These are phyloP conservation scores for Nymphalis io DNA, from an alignment of 1,140 invertebrate species.

Conservation along the genomic window DNA sequence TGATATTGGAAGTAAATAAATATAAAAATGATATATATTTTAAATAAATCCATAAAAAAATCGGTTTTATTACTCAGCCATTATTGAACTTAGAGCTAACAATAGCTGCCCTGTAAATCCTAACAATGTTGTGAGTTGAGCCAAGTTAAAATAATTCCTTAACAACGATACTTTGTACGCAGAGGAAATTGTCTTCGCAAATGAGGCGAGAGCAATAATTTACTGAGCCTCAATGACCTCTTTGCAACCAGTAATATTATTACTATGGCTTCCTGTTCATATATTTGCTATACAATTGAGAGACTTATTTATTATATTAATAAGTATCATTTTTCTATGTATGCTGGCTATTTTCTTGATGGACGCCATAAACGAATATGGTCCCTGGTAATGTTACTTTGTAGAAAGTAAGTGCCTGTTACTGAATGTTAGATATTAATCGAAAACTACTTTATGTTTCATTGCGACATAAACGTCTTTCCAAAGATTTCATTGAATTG, in stretches of 20 bases:
- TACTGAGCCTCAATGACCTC: slow-evolving; percentile 62
- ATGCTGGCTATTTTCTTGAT: slow-evolving; percentile 14
- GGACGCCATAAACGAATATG: slow-evolving; percentile 26
- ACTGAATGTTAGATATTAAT: background rate
- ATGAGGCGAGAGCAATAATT: slow-evolving; percentile 63
- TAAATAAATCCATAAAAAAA: too few species aligned
- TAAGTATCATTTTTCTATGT: slow-evolving; percentile 15
- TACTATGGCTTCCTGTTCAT: slow-evolving; percentile 50
- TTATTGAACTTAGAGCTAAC: slow-evolving; percentile 3
- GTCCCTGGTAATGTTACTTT: slow-evolving; percentile 24
- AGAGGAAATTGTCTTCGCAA: slow-evolving; percentile 68
- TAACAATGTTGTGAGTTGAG: slow-evolving; percentile 29
- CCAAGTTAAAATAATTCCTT: slow-evolving; percentile 31
- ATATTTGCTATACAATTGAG: slow-evolving; percentile 19
- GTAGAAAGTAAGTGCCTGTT: slow-evolving; percentile 25
- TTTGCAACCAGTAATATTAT: slow-evolving; percentile 62
- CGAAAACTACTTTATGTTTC: background rate
- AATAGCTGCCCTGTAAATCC: slow-evolving; percentile 12
- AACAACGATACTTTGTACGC: slow-evolving; percentile 55
- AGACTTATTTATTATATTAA: slow-evolving; percentile 3
- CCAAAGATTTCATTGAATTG: too few species aligned
- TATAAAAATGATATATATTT: too few species aligned
- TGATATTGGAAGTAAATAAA: too few species aligned
- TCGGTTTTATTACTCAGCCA: too few species aligned
- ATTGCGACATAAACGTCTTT: too few species aligned